Evolutionary conservation across 2,797 vertebrate genomes (phyloP).

Genomic region (Urophycis tenuis): DNA sequence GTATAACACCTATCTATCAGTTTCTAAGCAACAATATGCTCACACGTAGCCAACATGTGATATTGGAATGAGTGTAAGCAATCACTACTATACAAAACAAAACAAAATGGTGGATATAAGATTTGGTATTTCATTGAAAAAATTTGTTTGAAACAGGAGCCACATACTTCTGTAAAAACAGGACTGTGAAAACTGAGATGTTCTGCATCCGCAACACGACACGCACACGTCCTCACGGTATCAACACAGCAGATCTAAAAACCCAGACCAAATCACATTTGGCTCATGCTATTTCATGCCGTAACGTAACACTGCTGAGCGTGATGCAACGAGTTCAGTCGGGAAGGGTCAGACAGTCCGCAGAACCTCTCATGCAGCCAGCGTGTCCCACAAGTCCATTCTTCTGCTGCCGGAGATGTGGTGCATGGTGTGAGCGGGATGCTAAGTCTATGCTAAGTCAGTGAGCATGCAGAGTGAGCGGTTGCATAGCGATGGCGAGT

Average conservation of each 20-base stretch:
- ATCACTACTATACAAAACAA: no score
- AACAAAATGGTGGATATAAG: no score
- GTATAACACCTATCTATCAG: neutral
- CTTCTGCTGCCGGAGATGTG: neutral
- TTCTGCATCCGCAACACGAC: neutral
- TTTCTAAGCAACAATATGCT: neutral
- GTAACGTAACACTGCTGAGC: neutral
- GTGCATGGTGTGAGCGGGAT: neutral
- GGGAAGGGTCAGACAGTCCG: neutral
- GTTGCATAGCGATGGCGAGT: slow-evolving; percentile 26
- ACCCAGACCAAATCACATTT: neutral
- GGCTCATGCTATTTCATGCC: neutral
- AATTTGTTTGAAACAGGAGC: no score
- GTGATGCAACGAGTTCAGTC: neutral
- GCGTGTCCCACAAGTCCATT: neutral
- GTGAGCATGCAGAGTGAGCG: slow-evolving; percentile 32
- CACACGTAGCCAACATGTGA: neutral
- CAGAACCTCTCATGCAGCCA: neutral
- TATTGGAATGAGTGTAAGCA: neutral
- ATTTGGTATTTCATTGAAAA: no score
- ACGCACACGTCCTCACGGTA: no score
- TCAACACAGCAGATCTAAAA: neutral
- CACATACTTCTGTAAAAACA: no score
- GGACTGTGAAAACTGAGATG: neutral
- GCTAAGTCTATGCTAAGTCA: neutral